Percentiles rank a stretch among this genome's conserved stretches.
Conservation (phyloP, 2,113 vertebrate species). For the Abramis brama region DNA sequence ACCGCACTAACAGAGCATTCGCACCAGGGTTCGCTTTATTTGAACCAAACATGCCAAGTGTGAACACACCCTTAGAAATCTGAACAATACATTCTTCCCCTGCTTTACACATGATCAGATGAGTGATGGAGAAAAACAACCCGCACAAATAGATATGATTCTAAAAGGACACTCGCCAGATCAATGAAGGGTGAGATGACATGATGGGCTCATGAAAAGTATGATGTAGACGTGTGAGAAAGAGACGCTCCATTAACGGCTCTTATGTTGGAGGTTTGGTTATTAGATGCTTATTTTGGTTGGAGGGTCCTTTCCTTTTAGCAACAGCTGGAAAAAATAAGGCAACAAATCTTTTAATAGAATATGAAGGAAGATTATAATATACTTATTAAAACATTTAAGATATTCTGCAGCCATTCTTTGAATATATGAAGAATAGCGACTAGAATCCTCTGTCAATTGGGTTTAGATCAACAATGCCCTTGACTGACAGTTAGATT, state of each 20-base stretch:
- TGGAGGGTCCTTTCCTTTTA: background rate
- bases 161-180: background rate
- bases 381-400: background rate
- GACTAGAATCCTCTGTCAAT: slow-evolving; percentile 44
- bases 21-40: no score
- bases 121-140: slow-evolving; percentile 19
- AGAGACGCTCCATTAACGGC: background rate
- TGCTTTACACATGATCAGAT: slow-evolving; percentile 11
- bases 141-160: background rate
- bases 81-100: background rate
- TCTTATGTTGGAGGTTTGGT: background rate
- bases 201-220: slow-evolving; percentile 36
- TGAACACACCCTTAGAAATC: background rate
- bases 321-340: background rate
- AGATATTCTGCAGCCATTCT: slow-evolving; percentile 11
- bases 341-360: background rate
- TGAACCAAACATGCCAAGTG: no score
- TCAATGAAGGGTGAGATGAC: slow-evolving; percentile 11
- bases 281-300: slow-evolving; percentile 5
- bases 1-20: no score
- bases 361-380: slow-evolving; percentile 20
- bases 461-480: slow-evolving; percentile 52
- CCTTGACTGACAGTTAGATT: slow-evolving; percentile 46
- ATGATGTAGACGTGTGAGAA: background rate
- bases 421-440: slow-evolving; percentile 31